phyloP scores from a whole-genome alignment of 2,113 vertebrate species.

The Albula goreensis region DNA sequence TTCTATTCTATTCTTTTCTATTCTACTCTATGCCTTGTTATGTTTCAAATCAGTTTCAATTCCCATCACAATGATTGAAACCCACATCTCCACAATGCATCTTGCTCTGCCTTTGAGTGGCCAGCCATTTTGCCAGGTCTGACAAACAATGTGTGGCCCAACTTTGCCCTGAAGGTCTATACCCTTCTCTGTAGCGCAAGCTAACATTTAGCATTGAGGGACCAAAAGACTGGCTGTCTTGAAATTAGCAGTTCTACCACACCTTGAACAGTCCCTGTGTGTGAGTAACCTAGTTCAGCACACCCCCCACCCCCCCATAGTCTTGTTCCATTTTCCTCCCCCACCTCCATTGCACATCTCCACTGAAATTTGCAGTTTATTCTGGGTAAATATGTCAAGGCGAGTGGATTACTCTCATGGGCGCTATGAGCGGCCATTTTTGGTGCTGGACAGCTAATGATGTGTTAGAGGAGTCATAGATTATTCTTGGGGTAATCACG shows the following conservation, averaged over 20 bases:
- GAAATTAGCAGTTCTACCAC: neutral
- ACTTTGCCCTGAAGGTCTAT: no score
- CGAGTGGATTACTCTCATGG: constrained; percentile 15
- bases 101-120: no score
- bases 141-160: no score
- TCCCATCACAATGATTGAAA: no score
- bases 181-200: no score
- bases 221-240: neutral
- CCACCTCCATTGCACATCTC: neutral
- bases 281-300: constrained; percentile 4
- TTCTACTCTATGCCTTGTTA: no score
- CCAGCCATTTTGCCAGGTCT: no score
- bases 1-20: no score
- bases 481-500: neutral
- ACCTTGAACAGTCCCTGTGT: neutral
- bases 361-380: constrained; percentile 9
- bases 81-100: no score
- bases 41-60: no score
- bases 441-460: neutral
- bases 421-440: neutral
- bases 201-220: no score
- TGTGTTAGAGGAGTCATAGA: neutral
- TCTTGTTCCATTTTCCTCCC: neutral
- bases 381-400: constrained; percentile 18
- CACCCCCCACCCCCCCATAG: neutral